Conservation (phyloP, 2,113 vertebrate species). For the Hepsetus odoe region DNA sequence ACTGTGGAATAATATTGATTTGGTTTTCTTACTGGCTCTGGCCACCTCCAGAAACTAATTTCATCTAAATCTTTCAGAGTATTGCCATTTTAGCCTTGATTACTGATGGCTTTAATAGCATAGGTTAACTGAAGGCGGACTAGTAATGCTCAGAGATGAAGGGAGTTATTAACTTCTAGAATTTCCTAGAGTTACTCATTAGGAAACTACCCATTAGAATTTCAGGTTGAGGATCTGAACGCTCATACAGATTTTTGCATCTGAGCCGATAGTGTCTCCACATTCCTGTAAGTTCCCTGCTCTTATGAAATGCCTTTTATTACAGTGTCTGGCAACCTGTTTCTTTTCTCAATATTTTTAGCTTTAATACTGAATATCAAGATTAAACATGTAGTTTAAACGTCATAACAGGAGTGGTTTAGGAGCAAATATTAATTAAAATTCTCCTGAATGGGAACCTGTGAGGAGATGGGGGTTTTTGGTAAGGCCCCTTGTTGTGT, state of each 20-base stretch:
- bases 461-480: background rate
- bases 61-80: conserved; percentile 41
- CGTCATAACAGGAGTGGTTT: no score
- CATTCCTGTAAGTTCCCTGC: no score
- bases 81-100: background rate
- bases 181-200: no score
- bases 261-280: background rate
- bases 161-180: no score
- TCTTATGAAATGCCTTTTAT: no score
- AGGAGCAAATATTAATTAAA: no score
- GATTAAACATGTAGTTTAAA: background rate
- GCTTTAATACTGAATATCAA: background rate
- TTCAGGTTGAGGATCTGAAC: background rate
- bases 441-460: background rate
- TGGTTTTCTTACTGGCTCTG: background rate
- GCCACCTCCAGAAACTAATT: background rate
- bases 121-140: conserved; percentile 61
- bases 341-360: no score
- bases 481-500: background rate
- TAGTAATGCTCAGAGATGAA: background rate
- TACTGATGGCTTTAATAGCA: conserved; percentile 70
- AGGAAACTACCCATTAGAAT: no score
- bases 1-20: background rate
- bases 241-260: background rate
- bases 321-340: no score